Percentiles rank a stretch among this genome's conserved stretches.
phyloP scores from a whole-genome alignment of 2,888 invertebrate species.

The Galeopsomyia nigrocyanea region DNA sequence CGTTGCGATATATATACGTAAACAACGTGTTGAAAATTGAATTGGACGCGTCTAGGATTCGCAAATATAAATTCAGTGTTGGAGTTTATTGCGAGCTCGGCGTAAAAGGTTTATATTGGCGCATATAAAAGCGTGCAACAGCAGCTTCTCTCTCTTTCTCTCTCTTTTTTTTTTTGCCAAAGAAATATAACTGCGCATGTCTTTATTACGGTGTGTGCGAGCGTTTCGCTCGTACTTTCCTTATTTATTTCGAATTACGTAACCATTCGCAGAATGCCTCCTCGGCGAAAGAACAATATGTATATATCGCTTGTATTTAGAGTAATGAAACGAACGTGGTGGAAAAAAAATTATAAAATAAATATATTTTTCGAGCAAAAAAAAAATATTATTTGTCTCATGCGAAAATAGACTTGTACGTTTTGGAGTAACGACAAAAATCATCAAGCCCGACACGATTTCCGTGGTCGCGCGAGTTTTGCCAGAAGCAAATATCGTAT shows the following conservation, averaged over 20 bases:
- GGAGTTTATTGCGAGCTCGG: conserved; percentile 18
- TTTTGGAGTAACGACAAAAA: conserved; percentile 12
- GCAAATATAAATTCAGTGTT: conserved; percentile 21
- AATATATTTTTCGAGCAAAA: background rate
- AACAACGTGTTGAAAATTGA: background rate
- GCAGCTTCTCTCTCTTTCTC: too few relatives aligned
- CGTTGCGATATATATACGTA: conserved; percentile 3
- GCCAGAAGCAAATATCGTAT: conserved; percentile 42
- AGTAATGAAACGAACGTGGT: too few relatives aligned
- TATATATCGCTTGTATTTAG: too few relatives aligned
- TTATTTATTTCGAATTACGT: conserved; percentile 12
- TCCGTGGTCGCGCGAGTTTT: conserved; percentile 19
- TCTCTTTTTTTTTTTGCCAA: too few relatives aligned
- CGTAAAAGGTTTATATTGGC: conserved; percentile 16
- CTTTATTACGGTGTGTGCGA: background rate
- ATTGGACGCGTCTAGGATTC: background rate
- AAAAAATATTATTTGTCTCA: background rate
- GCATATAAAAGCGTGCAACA: too few relatives aligned
- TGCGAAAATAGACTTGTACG: conserved; percentile 19
- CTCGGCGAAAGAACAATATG: too few relatives aligned
- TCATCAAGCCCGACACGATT: conserved; percentile 16
- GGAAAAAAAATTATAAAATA: too few relatives aligned
- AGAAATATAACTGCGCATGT: too few relatives aligned
- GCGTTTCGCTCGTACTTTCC: background rate
- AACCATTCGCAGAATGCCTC: background rate